These are phyloP conservation scores for Acrocephalus arundinaceus DNA, from an alignment of 2,113 vertebrate genomes.

Conservation along the genomic window DNA sequence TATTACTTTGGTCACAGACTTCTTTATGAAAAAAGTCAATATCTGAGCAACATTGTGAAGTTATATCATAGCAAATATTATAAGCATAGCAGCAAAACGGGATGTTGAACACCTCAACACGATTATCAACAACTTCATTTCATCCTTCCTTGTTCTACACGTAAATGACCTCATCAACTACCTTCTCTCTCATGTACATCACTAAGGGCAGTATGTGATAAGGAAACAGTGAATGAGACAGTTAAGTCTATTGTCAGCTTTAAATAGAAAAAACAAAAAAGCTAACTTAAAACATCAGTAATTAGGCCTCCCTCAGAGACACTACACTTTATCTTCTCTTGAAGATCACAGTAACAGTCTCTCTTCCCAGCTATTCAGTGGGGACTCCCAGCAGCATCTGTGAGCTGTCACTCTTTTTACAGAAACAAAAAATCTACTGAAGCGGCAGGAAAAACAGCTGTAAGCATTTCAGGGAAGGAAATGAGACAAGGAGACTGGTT, in stretches of 20 bases:
- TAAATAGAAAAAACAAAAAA: neutral
- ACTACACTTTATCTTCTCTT: neutral
- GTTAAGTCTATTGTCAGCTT: neutral
- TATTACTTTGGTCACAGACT: neutral
- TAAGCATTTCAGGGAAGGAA: constrained; percentile 40
- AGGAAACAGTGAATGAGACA: neutral
- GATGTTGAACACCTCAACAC: neutral
- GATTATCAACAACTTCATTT: neutral
- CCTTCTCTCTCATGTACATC: neutral
- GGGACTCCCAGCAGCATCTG: constrained; percentile 33
- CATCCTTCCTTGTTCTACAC: neutral
- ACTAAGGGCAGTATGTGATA: neutral
- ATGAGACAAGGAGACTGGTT: constrained; percentile 27
- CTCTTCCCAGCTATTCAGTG: neutral
- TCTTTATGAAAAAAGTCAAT: neutral
- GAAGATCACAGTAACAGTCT: neutral
- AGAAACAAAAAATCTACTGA: constrained; percentile 55
- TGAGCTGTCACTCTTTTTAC: constrained; percentile 28
- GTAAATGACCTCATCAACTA: neutral
- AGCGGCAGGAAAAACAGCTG: constrained; percentile 44
- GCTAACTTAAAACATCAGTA: constrained; percentile 14
- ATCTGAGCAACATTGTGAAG: neutral
- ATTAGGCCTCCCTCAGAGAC: neutral
- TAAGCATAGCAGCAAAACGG: neutral
- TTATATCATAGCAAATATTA: neutral